Conservation (phyloP, 2,888 invertebrate genomes). For the Drosophila antonietae region DNA sequence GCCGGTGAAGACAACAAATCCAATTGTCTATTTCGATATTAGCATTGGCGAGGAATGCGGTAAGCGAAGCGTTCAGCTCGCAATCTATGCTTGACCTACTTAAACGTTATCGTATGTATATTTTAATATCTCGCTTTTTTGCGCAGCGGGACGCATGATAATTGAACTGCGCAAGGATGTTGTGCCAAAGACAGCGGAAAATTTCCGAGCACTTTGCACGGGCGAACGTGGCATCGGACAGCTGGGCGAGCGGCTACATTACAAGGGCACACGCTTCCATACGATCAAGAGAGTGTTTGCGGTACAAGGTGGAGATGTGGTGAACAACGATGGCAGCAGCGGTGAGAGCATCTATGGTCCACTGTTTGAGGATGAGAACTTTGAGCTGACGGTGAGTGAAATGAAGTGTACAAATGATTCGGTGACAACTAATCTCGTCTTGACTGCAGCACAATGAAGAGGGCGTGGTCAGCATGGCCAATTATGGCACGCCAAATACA, state of each 20-base stretch:
- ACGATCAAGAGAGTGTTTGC: conserved; percentile 94
- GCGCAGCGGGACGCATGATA: conserved; percentile 91
- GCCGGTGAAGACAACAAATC: conserved; percentile 85
- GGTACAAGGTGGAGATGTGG: conserved; percentile 93
- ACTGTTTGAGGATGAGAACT: conserved; percentile 96
- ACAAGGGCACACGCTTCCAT: conserved; percentile 93
- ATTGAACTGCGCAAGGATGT: conserved; percentile 94
- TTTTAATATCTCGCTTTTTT: conserved; percentile 12
- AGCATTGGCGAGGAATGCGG: conserved; percentile 89
- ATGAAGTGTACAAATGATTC: neutral
- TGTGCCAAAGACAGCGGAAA: conserved; percentile 95
- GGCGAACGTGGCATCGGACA: conserved; percentile 92
- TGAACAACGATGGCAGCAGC: conserved; percentile 92
- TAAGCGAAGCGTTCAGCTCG: conserved; percentile 78
- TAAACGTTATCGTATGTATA: conserved; percentile 23
- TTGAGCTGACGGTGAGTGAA: conserved; percentile 86
- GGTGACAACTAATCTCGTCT: neutral
- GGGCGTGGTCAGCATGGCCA: conserved; percentile 92
- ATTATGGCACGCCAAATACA: conserved; percentile 90
- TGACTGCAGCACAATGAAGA: conserved; percentile 86
- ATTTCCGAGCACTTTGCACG: conserved; percentile 96
- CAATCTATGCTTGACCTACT: conserved; percentile 45
- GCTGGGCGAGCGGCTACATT: conserved; percentile 91
- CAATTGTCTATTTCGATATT: conserved; percentile 90
- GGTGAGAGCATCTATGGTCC: conserved; percentile 98